These are phyloP conservation scores for Hypomecis punctinalis DNA, from an alignment of 2,888 invertebrate genomes.

Conservation along the genomic window DNA sequence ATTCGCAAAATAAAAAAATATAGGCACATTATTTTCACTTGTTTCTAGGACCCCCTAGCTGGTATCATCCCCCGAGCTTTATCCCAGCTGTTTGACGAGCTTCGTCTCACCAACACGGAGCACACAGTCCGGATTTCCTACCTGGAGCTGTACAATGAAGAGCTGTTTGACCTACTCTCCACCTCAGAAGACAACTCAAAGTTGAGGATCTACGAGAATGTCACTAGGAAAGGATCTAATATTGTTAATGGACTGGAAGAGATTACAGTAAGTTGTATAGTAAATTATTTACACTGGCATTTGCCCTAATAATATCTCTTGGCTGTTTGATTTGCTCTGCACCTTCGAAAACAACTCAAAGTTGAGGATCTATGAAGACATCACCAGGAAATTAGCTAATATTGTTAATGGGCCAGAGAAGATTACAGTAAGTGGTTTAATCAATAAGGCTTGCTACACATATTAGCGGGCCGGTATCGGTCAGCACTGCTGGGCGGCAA, in stretches of 20 bases:
- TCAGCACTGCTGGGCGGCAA: too few relatives aligned
- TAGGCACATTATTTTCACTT: slow-evolving; percentile 4
- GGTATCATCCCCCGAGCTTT: slow-evolving; percentile 97
- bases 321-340: background rate
- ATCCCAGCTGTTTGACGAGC: slow-evolving; percentile 95
- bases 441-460: too few relatives aligned
- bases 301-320: background rate
- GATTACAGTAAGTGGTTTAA: too few relatives aligned
- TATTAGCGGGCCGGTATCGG: too few relatives aligned
- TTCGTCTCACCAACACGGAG: slow-evolving; percentile 91
- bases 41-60: slow-evolving; percentile 90
- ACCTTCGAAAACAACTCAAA: too few relatives aligned
- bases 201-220: slow-evolving; percentile 91
- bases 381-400: too few relatives aligned
- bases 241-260: slow-evolving; percentile 97
- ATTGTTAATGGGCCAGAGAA: too few relatives aligned
- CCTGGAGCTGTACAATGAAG: slow-evolving; percentile 98
- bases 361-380: too few relatives aligned
- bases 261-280: slow-evolving; percentile 83
- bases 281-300: slow-evolving; percentile 7
- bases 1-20: too few relatives aligned
- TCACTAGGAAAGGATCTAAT: slow-evolving; percentile 93
- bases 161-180: slow-evolving; percentile 95
- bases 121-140: slow-evolving; percentile 97
- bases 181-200: slow-evolving; percentile 89